Conservation (phyloP, 2,113 vertebrate species). For the Poecile atricapillus region DNA sequence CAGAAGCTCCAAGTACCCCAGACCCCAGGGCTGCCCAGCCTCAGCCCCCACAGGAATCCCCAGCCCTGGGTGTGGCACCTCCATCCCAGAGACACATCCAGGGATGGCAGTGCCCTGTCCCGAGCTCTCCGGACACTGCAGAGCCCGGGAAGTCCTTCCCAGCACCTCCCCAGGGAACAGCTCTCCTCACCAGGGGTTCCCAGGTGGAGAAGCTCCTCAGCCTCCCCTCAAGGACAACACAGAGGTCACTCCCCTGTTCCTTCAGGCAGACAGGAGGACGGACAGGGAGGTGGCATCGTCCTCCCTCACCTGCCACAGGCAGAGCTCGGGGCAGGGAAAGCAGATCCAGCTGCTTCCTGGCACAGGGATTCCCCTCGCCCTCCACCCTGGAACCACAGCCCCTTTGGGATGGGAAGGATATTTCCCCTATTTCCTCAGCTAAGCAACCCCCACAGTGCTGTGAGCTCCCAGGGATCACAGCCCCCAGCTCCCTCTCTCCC, state of each 20-base stretch:
- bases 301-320: not conserved
- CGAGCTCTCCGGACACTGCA: rapidly evolving
- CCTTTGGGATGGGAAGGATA: not conserved
- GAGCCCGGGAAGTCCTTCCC: not conserved
- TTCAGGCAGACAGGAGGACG: too few relatives aligned
- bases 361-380: not conserved
- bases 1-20: not conserved
- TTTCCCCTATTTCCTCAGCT: not conserved
- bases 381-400: not conserved
- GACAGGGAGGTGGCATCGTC: not conserved
- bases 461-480: not conserved
- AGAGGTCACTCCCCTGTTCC: not conserved
- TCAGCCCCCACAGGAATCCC: not conserved
- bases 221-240: not conserved
- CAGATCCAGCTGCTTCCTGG: not conserved
- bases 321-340: not conserved
- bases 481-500: rapidly evolving
- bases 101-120: not conserved
- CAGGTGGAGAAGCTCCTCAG: not conserved
- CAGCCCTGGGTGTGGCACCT: not conserved
- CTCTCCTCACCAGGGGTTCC: not conserved
- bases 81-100: rapidly evolving
- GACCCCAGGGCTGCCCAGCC: not conserved
- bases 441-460: rapidly evolving
- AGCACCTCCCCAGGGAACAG: not conserved